Base-by-base conservation (phyloP, 2,797 vertebrate species). In the Amblyopsis hoosieri region DNA sequence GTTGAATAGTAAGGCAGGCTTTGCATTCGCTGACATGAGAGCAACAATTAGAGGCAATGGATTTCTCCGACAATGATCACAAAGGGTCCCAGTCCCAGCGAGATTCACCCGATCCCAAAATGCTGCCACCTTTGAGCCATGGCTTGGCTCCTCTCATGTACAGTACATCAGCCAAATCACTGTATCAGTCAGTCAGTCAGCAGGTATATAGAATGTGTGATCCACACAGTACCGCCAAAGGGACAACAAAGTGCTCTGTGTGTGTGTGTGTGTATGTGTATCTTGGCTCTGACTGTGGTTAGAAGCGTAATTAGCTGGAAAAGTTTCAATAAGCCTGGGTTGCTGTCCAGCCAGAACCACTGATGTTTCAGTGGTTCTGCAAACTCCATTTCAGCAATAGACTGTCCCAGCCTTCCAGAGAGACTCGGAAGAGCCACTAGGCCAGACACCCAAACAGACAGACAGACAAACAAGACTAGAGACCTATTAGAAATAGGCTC, bases 21-120 rank as follows among this genome's bases (percentile, higher is more conserved):
- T 56, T 33, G 59, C 54, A 58, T 66, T 52, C 6, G 1, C 17
- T 63, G 13, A 60, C 57, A 71, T 0, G 15, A 47, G 57, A 60
- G 61, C 68, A 47, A 73, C 71, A 82, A 81, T 88, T 89, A 87
- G 78, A 81, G 23, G 45, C 66, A 13, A 80, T 66, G 63, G 84
- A 78, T 78, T 74, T 64, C 46, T 66, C 3, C 49, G 54, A 55
- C 33, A 64, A 62, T 31, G 14, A 69, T 71, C 23, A 60, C n/a
- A 51, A 33, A 57, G 54, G 51, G 37, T 33, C 48, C n/a, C 62
- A 55, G 13, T 49, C 51, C 45, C 47, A 5, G 5, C n/a, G n/a
- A 12, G 17, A 57, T 7, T 13, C 29, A 5, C 15, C 11, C 33
- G 33, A 50, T 9, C 58, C 45, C 37, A 42, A 42, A 42, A 42